Conservation (phyloP, 2,888 invertebrate species). For the Stegophylla sp. region DNA sequence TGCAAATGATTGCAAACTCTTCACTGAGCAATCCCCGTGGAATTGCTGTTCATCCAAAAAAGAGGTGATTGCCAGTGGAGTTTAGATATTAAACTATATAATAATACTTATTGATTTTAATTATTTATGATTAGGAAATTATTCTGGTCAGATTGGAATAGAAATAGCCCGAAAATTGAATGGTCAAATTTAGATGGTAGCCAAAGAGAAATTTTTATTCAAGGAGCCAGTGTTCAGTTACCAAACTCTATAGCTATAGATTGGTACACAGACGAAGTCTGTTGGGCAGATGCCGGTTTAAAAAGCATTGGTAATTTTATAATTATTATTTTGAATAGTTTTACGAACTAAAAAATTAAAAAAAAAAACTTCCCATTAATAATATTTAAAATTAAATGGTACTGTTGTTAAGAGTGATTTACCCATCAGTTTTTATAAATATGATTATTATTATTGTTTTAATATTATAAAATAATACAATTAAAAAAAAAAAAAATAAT, state of each 20-base stretch:
- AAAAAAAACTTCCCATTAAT: background rate
- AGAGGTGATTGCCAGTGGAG: conserved; percentile 70
- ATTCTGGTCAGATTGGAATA: conserved; percentile 98
- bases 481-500: too few relatives aligned
- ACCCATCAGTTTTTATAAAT: too few relatives aligned
- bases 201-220: conserved; percentile 75
- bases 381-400: background rate
- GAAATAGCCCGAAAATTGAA: conserved; percentile 88
- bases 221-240: conserved; percentile 74
- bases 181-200: conserved; percentile 92
- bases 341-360: background rate
- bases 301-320: conserved; percentile 67
- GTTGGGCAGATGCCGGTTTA: conserved; percentile 94
- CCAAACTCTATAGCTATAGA: conserved; percentile 95
- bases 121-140: conserved; percentile 75
- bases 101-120: conserved; percentile 14
- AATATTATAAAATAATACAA: too few relatives aligned
- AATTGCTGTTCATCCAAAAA: conserved; percentile 89
- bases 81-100: background rate
- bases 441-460: too few relatives aligned
- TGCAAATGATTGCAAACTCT: conserved; percentile 77
- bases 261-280: conserved; percentile 81
- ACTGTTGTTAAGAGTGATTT: too few relatives aligned
- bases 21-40: conserved; percentile 90
- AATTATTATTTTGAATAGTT: background rate